Percentiles rank a stretch among this genome's conserved stretches.
phyloP scores from a whole-genome alignment of 2,888 invertebrate species.

The Tineola bisselliella region DNA sequence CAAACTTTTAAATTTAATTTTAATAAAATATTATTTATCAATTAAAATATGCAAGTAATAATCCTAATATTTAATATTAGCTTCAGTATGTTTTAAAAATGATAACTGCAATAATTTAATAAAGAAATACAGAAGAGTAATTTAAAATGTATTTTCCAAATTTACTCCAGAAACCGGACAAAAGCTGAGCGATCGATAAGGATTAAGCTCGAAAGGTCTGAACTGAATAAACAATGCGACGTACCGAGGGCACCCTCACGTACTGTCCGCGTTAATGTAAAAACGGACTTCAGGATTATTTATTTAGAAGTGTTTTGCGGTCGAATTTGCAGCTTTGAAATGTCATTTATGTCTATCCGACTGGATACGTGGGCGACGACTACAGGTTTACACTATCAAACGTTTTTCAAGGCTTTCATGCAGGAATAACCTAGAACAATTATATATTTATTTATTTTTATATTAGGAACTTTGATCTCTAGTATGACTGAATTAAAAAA shows the following conservation, averaged over 20 bases:
- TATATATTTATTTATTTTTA: no score
- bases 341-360: not conserved
- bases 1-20: no score
- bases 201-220: conserved; percentile 44
- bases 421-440: no score
- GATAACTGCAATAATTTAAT: no score
- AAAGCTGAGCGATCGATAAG: conserved; percentile 34
- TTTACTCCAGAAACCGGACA: not conserved
- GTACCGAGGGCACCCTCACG: conserved; percentile 27
- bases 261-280: conserved; percentile 36
- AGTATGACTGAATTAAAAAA: no score
- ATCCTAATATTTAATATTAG: no score
- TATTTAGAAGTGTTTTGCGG: conserved; percentile 3
- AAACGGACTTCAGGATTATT: conserved; percentile 27
- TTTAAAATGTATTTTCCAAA: not conserved
- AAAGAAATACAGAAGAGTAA: not conserved
- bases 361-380: not conserved
- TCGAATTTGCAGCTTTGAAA: not conserved
- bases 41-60: no score
- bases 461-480: no score
- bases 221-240: conserved; percentile 53
- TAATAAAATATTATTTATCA: no score
- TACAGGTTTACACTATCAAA: not conserved
- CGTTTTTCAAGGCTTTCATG: not conserved
- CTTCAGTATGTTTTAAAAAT: no score